Base-by-base conservation (phyloP, 2,797 vertebrate species). In the Crocodylus rhombifer region DNA sequence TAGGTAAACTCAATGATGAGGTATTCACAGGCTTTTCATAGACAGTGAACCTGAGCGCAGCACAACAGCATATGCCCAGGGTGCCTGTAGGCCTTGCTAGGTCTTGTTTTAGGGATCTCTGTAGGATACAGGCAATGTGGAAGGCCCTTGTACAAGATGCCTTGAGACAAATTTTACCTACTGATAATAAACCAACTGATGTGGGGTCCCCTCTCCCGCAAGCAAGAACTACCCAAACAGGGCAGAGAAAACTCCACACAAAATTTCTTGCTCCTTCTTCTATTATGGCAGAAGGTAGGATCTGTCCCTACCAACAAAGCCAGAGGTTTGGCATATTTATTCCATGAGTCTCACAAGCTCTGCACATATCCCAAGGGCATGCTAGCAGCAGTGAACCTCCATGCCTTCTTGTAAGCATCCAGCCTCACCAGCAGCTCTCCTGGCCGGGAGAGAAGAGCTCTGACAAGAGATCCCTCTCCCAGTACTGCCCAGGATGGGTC, bases 161-260 rank as follows among this genome's bases (percentile, higher is more conserved):
- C 3, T 12, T 16, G 4, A 28, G 33, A 28, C 15, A 15, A 30
- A 74, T 69, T 67, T 23, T 36, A 57, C n/a, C 21, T 10, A 14
- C 28, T 0, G 0, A 20, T 1, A 0, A 7, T 0, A 1, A 65
- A 63, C 51, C 36, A 51, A 14, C 3, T 36, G 18, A 2, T 5
- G 3, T 25, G 21, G 13, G 13, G 4, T 18, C 18, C 42, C 25
- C 1, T n/a, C 1, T 2, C 60, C 8, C 28, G 9, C 16, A 2
- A 17, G 20, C 25, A 71, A 64, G 28, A 77, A 33, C 25, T 0
- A 0, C 36, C 20, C 78, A 73, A 62, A 36, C 26, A 55, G 23
- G 10, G 30, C 30, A 58, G 5, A 14, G 3, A 33, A 71, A 69
- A 69, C 36, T 30, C 33, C 0, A 0, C 23, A 26, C 6, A 14